Evolutionary conservation across 2,888 invertebrate genomes (phyloP).

Genomic region (Nomada fucata): DNA sequence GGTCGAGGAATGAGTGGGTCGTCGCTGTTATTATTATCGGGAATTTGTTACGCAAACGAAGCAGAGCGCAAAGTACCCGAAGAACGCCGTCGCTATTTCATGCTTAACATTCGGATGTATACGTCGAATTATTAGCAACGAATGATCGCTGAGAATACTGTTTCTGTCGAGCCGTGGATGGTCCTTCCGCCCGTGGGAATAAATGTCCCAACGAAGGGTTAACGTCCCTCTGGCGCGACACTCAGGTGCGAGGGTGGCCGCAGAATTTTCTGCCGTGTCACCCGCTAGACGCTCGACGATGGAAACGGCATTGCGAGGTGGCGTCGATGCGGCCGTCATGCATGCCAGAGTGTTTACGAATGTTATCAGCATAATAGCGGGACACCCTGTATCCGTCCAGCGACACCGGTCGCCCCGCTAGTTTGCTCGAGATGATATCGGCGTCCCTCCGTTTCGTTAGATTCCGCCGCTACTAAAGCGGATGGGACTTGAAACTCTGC

Average conservation of each 20-base stretch:
- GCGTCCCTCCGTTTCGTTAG: conserved; percentile 78
- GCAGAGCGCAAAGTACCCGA: too few species aligned
- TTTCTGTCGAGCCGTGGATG: background rate
- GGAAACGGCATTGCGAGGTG: conserved; percentile 52
- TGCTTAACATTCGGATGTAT: too few species aligned
- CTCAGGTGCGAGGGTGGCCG: conserved; percentile 13
- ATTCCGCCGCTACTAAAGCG: conserved; percentile 78
- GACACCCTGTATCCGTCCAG: conserved; percentile 80
- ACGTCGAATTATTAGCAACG: background rate
- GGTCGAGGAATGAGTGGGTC: background rate
- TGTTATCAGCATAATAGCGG: conserved; percentile 74
- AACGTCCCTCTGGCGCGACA: conserved; percentile 22
- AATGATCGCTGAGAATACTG: background rate
- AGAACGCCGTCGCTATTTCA: too few species aligned
- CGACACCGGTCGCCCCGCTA: conserved; percentile 74
- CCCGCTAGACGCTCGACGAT: conserved; percentile 66
- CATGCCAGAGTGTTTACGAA: conserved; percentile 70
- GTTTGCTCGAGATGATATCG: conserved; percentile 82
- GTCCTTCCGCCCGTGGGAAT: background rate
- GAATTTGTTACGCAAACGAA: too few species aligned
- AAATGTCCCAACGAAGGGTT: background rate
- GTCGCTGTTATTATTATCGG: background rate
- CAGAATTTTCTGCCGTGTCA: conserved; percentile 62
- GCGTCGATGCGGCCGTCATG: conserved; percentile 54
- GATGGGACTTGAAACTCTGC: conserved; percentile 82